Evolutionary conservation across 1,140 invertebrate species (phyloP), one percentile per base, ranked within the genome.

Genomic region (Elymnias hypermnestra): DNA sequence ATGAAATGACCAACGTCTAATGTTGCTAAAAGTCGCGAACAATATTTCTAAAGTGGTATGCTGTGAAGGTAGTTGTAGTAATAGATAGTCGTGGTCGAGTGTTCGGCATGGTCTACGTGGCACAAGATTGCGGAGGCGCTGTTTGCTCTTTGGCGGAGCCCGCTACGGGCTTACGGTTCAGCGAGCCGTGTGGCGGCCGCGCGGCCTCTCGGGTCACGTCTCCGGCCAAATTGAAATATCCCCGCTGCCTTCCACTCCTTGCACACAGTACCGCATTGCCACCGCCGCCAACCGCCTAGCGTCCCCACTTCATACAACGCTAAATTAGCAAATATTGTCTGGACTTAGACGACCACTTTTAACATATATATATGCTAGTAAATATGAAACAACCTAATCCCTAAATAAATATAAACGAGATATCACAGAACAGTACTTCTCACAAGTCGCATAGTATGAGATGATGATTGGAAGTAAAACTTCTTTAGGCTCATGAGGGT

Each of bases 211-310:
- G 76, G 74, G 77, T 78, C 77, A 77, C 78, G 71, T 81, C 78
- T 71, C 69, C 69, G 64, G 63, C 81, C 72, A 85, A 85, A 85
- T 85, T 85, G 78, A 85, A 85, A 85, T 85, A 85, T 82, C 78
- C 74, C 61, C 69, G 66, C 64, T 64, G 54, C 59, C 63, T 65
- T 70, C 59, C 55, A 61, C 58, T 59, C 53, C 58, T 68, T 61
- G 55, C 53, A 64, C 48, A 60, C 55, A 45, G 58, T 49, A 51
- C 52, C 54, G 17, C 46, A 41, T 28, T 10, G 18, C 38, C 39
- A 21, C 40, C 47, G 33, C 40, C 47, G 33, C 33, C 17, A 26
- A 28, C n/a, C 33, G 48, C 43, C 50, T n/a, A n/a, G n/a, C n/a
- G n/a, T 50, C 44, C 22, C 44, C 26, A 37, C 61, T 62, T 59